These are phyloP conservation scores for Poecilia latipinna DNA, from an alignment of 2,113 vertebrate species.

Conservation along the genomic window DNA sequence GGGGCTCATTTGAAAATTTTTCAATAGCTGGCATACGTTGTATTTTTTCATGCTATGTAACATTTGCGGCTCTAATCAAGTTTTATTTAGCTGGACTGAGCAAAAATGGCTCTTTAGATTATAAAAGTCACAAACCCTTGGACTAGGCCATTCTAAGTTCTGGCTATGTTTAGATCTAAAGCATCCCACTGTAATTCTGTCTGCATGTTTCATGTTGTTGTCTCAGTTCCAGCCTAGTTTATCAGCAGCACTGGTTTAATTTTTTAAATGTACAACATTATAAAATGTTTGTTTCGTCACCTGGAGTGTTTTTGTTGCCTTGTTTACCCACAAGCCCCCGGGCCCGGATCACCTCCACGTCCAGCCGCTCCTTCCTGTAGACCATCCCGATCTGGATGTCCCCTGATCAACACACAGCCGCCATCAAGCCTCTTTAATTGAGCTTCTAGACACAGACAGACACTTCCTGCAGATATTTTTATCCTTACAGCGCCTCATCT, in stretches of 20 bases:
- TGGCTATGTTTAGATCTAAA: neutral
- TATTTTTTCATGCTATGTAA: no score
- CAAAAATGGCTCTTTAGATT: neutral
- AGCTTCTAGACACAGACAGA: neutral
- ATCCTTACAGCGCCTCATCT: no score
- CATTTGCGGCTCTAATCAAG: no score
- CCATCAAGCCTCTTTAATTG: neutral
- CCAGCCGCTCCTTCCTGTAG: slow-evolving; percentile 95
- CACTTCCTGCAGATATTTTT: neutral
- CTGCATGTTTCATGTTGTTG: neutral
- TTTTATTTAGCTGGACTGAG: neutral
- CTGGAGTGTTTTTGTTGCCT: slow-evolving; percentile 98
- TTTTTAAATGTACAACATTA: neutral
- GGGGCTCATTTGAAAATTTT: no score
- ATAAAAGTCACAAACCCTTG: neutral
- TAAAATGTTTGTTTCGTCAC: slow-evolving; percentile 63
- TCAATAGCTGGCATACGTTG: no score
- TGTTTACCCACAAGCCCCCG: slow-evolving; percentile 98
- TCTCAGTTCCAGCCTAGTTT: neutral
- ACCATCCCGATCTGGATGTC: slow-evolving; percentile 99
- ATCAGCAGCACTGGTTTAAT: neutral
- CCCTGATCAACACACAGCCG: slow-evolving; percentile 77
- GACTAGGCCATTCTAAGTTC: neutral
- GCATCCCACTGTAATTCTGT: neutral
- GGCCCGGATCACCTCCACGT: slow-evolving; percentile 97